These are phyloP conservation scores for Wiebesia pumilae DNA, from an alignment of 1,140 invertebrate genomes.

Conservation along the genomic window DNA sequence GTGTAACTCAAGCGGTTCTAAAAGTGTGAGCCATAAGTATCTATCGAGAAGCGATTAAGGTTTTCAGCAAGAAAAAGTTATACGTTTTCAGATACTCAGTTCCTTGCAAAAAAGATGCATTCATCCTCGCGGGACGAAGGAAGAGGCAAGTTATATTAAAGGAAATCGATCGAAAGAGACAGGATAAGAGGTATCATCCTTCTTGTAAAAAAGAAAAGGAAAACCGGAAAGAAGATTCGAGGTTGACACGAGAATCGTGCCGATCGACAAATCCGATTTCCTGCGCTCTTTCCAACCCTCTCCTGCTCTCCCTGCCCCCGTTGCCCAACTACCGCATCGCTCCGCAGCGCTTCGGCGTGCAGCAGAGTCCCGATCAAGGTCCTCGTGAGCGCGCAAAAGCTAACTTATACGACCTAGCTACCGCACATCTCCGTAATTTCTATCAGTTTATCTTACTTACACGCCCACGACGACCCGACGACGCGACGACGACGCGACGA, in stretches of 20 bases:
- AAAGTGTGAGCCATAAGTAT: not conserved
- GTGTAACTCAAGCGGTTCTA: not conserved
- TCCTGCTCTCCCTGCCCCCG: not conserved
- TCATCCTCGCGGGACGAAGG: not conserved
- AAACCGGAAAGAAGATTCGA: conserved; percentile 6
- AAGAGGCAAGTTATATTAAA: not conserved
- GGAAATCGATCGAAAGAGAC: conserved; percentile 9
- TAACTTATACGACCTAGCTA: conserved; percentile 34
- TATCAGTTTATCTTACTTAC: conserved; percentile 63
- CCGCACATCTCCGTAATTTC: conserved; percentile 61
- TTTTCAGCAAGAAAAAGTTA: not conserved
- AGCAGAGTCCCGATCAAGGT: conserved; percentile 33
- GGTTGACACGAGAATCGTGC: not conserved
- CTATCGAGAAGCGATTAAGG: not conserved
- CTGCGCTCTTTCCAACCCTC: not conserved
- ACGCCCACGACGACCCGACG: conserved; percentile 4
- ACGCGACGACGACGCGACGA: not conserved
- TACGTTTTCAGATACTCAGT: not conserved
- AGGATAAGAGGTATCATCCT: conserved; percentile 20
- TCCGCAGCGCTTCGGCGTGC: not conserved
- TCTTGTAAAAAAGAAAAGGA: not conserved
- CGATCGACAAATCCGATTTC: conserved; percentile 50
- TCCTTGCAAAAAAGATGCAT: not conserved
- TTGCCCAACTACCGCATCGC: not conserved
- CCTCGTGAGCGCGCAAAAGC: not conserved